These are phyloP conservation scores for Montipora efflorescens DNA, from an alignment of 64 coral and sea anemone species.

Conservation along the genomic window DNA sequence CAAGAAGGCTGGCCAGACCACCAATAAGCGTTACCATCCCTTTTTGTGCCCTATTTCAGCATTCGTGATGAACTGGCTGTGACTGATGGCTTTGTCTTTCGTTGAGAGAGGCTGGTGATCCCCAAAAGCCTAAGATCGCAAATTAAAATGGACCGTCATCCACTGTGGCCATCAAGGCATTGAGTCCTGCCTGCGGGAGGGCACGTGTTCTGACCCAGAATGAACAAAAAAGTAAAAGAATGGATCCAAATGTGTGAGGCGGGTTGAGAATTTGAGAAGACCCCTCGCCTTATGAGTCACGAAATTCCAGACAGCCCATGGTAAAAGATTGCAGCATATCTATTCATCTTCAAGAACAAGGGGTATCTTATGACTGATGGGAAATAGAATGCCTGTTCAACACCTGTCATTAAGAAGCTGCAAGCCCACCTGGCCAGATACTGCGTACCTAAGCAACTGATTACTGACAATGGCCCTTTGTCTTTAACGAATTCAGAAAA, in stretches of 20 bases:
- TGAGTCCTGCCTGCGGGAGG: background rate
- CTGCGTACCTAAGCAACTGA: conserved; percentile 3
- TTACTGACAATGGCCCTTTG: conserved; percentile 39
- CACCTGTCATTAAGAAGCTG: background rate
- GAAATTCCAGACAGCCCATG: conserved; percentile 19
- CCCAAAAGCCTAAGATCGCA: background rate
- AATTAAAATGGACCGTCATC: background rate
- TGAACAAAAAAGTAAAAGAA: conserved; percentile 38
- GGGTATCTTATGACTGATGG: conserved; percentile 1
- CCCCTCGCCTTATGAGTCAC: conserved; percentile 6
- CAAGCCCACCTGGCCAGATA: conserved; percentile 17
- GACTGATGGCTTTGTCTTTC: background rate
- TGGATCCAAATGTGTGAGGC: conserved; percentile 21
- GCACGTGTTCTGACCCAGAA: conserved; percentile 38
- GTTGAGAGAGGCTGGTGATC: too few species aligned
- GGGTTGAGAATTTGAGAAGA: background rate
- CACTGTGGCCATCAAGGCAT: background rate
- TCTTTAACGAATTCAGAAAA: conserved; percentile 1
- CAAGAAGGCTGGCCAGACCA: background rate
- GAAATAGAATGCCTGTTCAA: conserved; percentile 1
- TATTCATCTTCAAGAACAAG: conserved; percentile 11
- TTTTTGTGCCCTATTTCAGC: background rate
- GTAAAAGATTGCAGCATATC: conserved; percentile 24
- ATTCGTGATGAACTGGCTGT: background rate
- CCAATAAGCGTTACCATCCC: background rate